phyloP scores from a whole-genome alignment of 2,113 vertebrate species.

The Lichenostomus cassidix region DNA sequence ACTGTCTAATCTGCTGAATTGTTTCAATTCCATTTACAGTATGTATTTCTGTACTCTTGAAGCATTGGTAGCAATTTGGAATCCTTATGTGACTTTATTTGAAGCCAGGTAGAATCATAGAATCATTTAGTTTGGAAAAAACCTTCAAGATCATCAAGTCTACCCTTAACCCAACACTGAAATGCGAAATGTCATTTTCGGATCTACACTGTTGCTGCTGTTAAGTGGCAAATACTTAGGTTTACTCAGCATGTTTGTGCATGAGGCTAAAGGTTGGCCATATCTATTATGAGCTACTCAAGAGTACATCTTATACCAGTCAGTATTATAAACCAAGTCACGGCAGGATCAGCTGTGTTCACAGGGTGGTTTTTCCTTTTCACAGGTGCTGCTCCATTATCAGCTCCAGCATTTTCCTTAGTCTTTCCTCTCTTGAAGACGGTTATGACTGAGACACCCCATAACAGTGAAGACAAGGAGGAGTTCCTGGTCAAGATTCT shows the following conservation, averaged over 20 bases:
- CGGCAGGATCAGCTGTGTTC: neutral
- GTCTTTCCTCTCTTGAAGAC: conserved; percentile 93
- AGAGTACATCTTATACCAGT: neutral
- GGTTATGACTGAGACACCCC: conserved; percentile 82
- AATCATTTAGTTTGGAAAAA: neutral
- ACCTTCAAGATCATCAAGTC: neutral
- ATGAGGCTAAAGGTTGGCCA: neutral
- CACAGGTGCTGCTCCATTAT: conserved; percentile 71
- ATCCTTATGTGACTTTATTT: neutral
- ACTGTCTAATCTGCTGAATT: neutral
- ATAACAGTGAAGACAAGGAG: conserved; percentile 82
- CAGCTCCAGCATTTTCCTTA: conserved; percentile 83
- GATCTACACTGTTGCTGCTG: neutral
- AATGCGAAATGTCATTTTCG: neutral
- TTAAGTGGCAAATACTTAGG: neutral
- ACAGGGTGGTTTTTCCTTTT: neutral
- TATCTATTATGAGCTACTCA: neutral
- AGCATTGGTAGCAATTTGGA: neutral
- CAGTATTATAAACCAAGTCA: neutral
- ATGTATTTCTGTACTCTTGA: neutral
- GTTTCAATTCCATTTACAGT: neutral
- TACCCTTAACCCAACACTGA: neutral
- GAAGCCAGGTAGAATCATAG: neutral
- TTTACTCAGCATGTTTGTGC: neutral
- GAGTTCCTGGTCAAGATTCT: conserved; percentile 82